phyloP scores from a whole-genome alignment of 2,888 invertebrate species.

The Caenorhabditis doughertyi region DNA sequence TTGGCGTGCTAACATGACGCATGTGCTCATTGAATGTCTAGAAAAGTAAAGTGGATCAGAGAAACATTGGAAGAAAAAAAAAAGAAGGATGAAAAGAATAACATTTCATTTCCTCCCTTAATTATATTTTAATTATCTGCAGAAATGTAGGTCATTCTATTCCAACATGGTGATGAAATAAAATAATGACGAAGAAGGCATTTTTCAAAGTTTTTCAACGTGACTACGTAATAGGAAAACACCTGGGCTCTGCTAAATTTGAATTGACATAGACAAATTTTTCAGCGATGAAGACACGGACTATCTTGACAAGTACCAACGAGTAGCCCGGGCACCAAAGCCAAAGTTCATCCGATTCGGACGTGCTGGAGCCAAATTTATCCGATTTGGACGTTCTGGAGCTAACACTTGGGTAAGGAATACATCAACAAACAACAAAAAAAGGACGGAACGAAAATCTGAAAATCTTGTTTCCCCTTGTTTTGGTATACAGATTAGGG shows the following conservation, averaged over 20 bases:
- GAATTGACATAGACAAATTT: constrained; percentile 1
- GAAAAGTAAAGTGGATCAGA: not conserved
- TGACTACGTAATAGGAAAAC: too few species aligned
- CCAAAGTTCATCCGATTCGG: constrained; percentile 81
- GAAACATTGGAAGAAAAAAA: not conserved
- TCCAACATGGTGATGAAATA: too few species aligned
- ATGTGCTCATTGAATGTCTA: constrained; percentile 37
- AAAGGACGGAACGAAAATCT: constrained; percentile 17
- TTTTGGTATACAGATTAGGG: constrained; percentile 3
- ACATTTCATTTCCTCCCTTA: not conserved
- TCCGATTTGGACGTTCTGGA: constrained; percentile 78
- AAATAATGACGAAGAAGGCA: too few species aligned
- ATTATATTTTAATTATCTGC: constrained; percentile 16
- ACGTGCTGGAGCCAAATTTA: constrained; percentile 78
- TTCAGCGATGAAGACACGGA: constrained; percentile 58
- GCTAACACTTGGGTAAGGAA: constrained; percentile 72
- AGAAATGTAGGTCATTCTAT: too few species aligned
- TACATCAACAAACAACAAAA: not conserved
- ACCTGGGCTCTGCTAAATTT: not conserved
- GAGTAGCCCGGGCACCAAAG: constrained; percentile 74
- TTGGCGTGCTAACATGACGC: constrained; percentile 42
- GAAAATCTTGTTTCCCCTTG: constrained; percentile 17
- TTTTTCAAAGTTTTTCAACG: too few species aligned
- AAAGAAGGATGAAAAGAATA: not conserved
- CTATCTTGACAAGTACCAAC: constrained; percentile 50